Base-by-base conservation (phyloP, 1,140 invertebrate species). In the Heliconius eleuchia region DNA sequence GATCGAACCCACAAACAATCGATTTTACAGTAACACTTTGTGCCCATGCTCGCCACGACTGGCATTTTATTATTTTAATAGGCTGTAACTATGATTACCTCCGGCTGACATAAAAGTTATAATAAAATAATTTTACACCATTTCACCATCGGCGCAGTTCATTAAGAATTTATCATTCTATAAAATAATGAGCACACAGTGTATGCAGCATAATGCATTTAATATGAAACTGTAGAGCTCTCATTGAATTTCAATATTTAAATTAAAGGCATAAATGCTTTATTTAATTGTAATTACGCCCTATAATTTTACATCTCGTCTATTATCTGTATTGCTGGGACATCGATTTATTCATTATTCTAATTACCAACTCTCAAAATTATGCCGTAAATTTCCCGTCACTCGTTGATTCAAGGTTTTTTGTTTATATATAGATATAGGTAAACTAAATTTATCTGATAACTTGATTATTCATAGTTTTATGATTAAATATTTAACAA, bases 81-180 rank as follows among this genome's bases (percentile, higher is more conserved):
- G 60, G 60, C 60, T 66, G 27, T 18, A 30, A 27, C 23, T 66
- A 66, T 66, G 4, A 66, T 66, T 66, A 66, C 60, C 13, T 30
- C 11, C 27, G n/a, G 42, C 27, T 27, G 13, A 30, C 16, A 66
- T 66, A 66, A 57, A 34, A 37, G 74, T 23, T 57, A 70, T 70
- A 70, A 66, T 66, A 66, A 66, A 66, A 66, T 66, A 74, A 74
- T 79, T 60, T 73, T 52, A 66, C 73, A 74, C 8, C 55, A 18
- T 55, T 71, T 30, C 78, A 50, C 46, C 37, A 66, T 66, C 73
- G 66, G 70, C 52, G 75, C 76, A 82, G 81, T 83, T 83, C 82
- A 84, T 85, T 88, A 83, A 87, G 86, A 87, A 86, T 84, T 76
- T 86, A 85, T 84, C 83, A 83, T 82, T 85, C 85, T 82, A 77